Evolutionary conservation across 2,113 vertebrate species (phyloP).

Genomic region (Phrynosoma platyrhinos): DNA sequence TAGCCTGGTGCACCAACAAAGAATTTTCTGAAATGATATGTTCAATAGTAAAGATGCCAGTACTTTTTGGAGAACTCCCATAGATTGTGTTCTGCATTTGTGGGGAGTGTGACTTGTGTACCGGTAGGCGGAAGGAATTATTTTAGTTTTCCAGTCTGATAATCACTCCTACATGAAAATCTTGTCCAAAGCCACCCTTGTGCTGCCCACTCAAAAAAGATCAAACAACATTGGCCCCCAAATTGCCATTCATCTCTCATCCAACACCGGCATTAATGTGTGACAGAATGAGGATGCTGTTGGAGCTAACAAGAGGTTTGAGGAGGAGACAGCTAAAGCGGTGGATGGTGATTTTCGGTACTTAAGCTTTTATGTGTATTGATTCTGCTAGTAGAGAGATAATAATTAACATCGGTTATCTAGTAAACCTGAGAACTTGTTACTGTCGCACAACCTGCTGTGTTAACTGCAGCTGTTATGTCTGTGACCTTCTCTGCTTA

Average conservation of each 20-base stretch:
- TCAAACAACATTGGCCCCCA: not conserved
- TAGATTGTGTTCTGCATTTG: too few relatives aligned
- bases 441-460: not conserved
- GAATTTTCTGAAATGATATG: too few relatives aligned
- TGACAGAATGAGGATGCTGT: constrained; percentile 26
- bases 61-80: too few relatives aligned
- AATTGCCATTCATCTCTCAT: constrained; percentile 5
- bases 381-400: constrained; percentile 31
- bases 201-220: not conserved
- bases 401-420: constrained; percentile 30
- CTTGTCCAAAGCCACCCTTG: not conserved
- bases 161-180: not conserved
- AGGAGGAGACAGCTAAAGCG: constrained; percentile 9
- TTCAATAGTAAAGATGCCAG: too few relatives aligned
- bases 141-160: not conserved
- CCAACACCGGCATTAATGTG: not conserved
- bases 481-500: constrained; percentile 35
- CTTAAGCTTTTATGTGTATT: constrained; percentile 42
- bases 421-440: constrained; percentile 27
- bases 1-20: too few relatives aligned
- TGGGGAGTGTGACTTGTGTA: too few relatives aligned
- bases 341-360: constrained; percentile 14
- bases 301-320: not conserved
- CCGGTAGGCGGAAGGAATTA: too few relatives aligned
- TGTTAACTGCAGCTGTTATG: not conserved